Evolutionary conservation across 2,797 vertebrate species (phyloP), one percentile per base, ranked within the genome.

Genomic region (Periophthalmus magnuspinnatus): DNA sequence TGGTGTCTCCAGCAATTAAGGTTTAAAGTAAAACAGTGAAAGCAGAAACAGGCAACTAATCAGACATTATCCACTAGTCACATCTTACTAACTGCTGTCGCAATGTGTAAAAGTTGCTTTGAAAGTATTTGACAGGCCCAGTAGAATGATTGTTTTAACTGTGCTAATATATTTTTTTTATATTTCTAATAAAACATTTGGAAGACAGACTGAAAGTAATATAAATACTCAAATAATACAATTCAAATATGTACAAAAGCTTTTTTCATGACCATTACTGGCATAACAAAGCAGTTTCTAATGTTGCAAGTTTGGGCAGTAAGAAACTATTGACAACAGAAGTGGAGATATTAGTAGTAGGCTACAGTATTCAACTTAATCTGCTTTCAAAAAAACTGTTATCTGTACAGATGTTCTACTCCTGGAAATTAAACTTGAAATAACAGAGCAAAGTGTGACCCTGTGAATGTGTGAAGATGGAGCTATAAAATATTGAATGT

Each of bases 1-100:
- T 16, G 55, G 66, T 65, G 65, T 67, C 68, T n/a, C n/a, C 24
- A 6, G 28, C 65, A 70, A 84, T 86, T 79, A 71, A 11, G 61
- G 45, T 63, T 82, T 48, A 65, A 67, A 50, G 60, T 16, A 78
- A 75, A 68, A 72, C 72, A 80, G 67, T 69, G 65, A 76, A 73
- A 75, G 33, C 19, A 64, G 65, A 76, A 74, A 76, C 36, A 21
- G 65, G 66, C 56, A 74, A 68, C 32, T 22, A 61, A 71, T 71
- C 59, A 28, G 72, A 62, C 54, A 52, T 59, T 64, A 9, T 32
- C 32, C 10, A 57, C 59, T 69, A 60, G 69, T 80, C 57, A 8
- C 22, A 74, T 78, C 59, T 62, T 33, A 33, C 41, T 45, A 14
- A 70, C 76, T 69, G 63, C 59, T 14, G 57, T 67, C 38, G 68